phyloP scores from a whole-genome alignment of 2,797 vertebrate genomes.

The Lagodon rhomboides region DNA sequence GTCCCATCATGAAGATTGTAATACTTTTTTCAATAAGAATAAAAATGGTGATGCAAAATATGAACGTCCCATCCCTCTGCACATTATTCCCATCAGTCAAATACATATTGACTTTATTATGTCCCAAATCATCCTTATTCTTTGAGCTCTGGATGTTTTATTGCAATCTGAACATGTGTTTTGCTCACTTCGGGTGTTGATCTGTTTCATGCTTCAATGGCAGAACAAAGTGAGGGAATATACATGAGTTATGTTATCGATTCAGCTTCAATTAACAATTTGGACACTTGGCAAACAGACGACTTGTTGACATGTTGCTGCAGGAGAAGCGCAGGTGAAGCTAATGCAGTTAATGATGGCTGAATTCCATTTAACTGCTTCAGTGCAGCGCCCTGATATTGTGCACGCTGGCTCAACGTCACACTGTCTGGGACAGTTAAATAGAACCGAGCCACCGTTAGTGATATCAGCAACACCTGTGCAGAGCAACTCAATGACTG shows the following conservation, averaged over 20 bases:
- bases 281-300: background rate
- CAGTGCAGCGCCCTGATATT: background rate
- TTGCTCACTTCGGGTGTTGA: background rate
- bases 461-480: too few species aligned
- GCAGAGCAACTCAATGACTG: background rate
- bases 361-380: background rate
- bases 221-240: background rate
- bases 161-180: background rate
- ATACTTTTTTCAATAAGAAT: too few species aligned
- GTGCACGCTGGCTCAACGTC: too few species aligned
- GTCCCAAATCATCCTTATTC: background rate
- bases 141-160: background rate
- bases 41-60: too few species aligned
- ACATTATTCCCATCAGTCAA: background rate
- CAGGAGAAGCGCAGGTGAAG: background rate
- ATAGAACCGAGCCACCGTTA: too few species aligned
- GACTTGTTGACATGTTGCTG: too few species aligned
- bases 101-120: background rate
- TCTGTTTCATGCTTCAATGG: background rate
- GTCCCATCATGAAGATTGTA: too few species aligned
- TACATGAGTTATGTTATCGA: background rate
- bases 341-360: background rate
- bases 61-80: background rate
- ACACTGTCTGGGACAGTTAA: too few species aligned
- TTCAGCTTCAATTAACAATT: background rate